These are phyloP conservation scores for Lineus longissimus DNA, from an alignment of 1,140 invertebrate genomes.

Conservation along the genomic window DNA sequence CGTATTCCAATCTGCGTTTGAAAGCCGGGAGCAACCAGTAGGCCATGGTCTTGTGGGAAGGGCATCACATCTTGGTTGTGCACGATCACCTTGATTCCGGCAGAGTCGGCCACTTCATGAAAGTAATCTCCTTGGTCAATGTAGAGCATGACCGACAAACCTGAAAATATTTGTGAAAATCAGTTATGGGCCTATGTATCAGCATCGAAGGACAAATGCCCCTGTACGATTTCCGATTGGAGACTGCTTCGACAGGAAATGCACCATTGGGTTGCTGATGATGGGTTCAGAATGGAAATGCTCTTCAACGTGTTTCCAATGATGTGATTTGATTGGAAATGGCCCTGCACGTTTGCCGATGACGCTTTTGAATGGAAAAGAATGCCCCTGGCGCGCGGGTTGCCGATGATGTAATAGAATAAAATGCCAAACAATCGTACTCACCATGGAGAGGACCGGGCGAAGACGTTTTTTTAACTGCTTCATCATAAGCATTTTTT, in stretches of 20 bases:
- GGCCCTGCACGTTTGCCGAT: no score
- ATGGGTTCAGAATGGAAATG: background rate
- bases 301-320: background rate
- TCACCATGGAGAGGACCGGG: background rate
- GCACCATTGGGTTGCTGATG: no score
- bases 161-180: constrained; percentile 21
- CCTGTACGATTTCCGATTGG: no score
- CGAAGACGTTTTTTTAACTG: background rate
- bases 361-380: no score
- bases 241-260: no score
- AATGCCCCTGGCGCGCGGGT: no score
- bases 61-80: constrained; percentile 29
- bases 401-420: no score
- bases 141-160: constrained; percentile 31
- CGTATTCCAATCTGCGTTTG: constrained; percentile 41
- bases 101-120: constrained; percentile 26
- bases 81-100: constrained; percentile 26
- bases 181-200: no score
- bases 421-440: no score
- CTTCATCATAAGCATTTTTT: background rate
- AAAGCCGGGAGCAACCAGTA: constrained; percentile 39
- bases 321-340: background rate
- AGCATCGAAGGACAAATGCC: no score
- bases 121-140: constrained; percentile 34
- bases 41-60: constrained; percentile 42